Evolutionary conservation across 2,797 vertebrate genomes (phyloP).

Genomic region (Alcedo quadribrachys): DNA sequence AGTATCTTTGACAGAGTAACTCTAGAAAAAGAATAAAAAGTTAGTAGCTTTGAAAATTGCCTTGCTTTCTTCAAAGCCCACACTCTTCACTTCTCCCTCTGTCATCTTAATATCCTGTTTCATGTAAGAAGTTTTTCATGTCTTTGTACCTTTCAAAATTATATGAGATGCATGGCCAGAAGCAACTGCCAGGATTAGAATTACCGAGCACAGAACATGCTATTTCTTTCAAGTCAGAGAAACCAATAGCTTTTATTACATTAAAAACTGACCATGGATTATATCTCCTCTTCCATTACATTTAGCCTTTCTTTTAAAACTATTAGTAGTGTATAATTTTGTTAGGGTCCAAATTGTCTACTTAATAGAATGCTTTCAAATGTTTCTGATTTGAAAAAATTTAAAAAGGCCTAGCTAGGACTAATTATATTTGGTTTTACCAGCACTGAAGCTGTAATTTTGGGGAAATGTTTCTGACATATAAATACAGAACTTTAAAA

Average conservation of each 20-base stretch:
- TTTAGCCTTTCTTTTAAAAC: constrained; percentile 22
- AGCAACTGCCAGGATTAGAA: constrained; percentile 66
- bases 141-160: constrained; percentile 70
- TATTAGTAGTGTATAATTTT: constrained; percentile 20
- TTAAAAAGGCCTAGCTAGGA: not conserved
- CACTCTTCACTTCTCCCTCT: constrained; percentile 43
- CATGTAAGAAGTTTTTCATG: constrained; percentile 56
- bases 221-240: constrained; percentile 61
- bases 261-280: constrained; percentile 32
- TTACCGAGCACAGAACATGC: constrained; percentile 40
- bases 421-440: not conserved
- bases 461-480: not conserved
- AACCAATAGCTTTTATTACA: constrained; percentile 46
- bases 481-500: not conserved
- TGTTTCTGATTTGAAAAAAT: not conserved
- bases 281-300: not conserved
- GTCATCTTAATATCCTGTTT: constrained; percentile 70
- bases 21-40: constrained; percentile 61
- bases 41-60: constrained; percentile 67
- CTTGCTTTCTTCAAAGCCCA: constrained; percentile 71
- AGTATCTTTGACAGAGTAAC: constrained; percentile 59
- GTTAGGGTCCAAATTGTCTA: not conserved
- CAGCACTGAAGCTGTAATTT: not conserved
- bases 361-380: not conserved
- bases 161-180: constrained; percentile 46